phyloP scores from a whole-genome alignment of 2,797 vertebrate species.

The Sphenodon punctatus region DNA sequence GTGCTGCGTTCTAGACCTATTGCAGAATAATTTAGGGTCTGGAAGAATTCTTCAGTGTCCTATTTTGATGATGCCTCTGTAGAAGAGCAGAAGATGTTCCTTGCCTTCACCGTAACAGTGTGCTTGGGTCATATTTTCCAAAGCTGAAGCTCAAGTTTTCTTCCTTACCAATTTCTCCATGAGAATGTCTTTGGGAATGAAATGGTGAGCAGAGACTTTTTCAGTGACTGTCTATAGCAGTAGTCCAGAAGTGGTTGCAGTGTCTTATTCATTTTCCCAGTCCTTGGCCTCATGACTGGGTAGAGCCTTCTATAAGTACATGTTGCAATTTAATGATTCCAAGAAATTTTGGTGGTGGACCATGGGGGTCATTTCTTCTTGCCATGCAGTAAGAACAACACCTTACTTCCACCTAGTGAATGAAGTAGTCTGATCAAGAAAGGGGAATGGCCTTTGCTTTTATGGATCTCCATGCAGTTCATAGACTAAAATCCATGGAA shows the following conservation, averaged over 20 bases:
- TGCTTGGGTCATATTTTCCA: background rate
- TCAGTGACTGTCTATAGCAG: too few relatives aligned
- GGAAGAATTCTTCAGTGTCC: background rate
- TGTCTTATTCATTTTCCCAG: background rate
- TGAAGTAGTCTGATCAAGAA: background rate
- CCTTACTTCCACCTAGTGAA: background rate
- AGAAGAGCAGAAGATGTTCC: background rate
- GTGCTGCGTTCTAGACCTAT: background rate
- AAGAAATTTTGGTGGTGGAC: background rate
- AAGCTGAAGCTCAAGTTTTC: background rate
- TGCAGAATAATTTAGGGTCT: background rate
- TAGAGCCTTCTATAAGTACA: background rate
- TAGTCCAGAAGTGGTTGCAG: too few relatives aligned
- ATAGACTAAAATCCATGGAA: background rate
- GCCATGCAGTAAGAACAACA: background rate
- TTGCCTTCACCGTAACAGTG: background rate
- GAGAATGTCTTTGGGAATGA: background rate
- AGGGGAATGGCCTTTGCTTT: background rate
- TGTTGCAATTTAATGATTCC: background rate
- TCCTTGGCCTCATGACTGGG: background rate
- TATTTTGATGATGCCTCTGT: background rate
- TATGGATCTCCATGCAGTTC: background rate
- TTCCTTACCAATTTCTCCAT: background rate
- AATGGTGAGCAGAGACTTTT: too few relatives aligned
- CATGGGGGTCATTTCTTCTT: background rate